Conservation (phyloP, 2,113 vertebrate species). For the Bostrychus sinensis region DNA sequence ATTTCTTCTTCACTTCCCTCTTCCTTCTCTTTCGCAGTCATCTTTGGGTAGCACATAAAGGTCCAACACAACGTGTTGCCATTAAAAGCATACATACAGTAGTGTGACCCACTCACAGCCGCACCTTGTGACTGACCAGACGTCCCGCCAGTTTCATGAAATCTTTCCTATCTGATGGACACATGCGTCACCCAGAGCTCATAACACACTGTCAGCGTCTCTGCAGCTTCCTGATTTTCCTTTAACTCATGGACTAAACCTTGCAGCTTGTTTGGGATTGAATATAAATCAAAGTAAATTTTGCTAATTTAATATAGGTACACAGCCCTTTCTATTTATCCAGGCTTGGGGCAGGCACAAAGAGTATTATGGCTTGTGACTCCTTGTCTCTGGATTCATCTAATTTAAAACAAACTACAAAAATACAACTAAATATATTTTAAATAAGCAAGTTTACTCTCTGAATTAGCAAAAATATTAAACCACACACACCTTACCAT, state of each 20-base stretch:
- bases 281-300: background rate
- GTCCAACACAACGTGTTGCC: background rate
- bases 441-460: background rate
- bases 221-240: constrained; percentile 75
- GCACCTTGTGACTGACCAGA: constrained; percentile 76
- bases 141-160: constrained; percentile 68
- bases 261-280: background rate
- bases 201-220: constrained; percentile 77
- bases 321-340: too few relatives aligned
- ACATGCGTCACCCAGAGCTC: constrained; percentile 71
- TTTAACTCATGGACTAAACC: constrained; percentile 45
- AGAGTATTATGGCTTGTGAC: too few relatives aligned
- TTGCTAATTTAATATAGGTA: too few relatives aligned
- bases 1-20: constrained; percentile 2
- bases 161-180: constrained; percentile 77
- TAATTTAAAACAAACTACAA: background rate
- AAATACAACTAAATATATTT: background rate
- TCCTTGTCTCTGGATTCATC: too few relatives aligned
- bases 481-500: background rate
- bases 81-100: constrained; percentile 26
- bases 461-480: too few relatives aligned
- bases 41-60: constrained; percentile 10
- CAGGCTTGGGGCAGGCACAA: too few relatives aligned
- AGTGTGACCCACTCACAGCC: constrained; percentile 57
- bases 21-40: background rate